Base-by-base conservation (phyloP, 1,140 invertebrate genomes). In the Scaptomyza graminum region DNA sequence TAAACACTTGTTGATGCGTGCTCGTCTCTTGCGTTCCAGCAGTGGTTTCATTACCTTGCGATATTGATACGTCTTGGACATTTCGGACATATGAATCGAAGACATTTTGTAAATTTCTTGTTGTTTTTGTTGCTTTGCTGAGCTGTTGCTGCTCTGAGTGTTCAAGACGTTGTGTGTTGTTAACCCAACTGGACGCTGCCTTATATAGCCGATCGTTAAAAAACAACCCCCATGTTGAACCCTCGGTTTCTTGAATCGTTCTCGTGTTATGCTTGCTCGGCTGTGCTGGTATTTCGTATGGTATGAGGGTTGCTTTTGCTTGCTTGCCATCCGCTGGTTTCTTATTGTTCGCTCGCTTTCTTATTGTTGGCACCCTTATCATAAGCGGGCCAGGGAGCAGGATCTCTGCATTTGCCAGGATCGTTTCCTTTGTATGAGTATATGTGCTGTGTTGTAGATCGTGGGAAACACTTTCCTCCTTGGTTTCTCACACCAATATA, bases 31-130 rank as follows among this genome's bases (percentile, higher is more conserved):
- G 81, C 98, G 95, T 93, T 99, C 98, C 91, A 99, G 94, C 95
- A 99, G 96, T 74, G 98, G 98, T 92, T 99, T 99, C 96, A 97
- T 97, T 80, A 97, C 96, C 94, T 97, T 97, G 92, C 96, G 94
- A 93, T 97, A 97, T 90, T 97, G 96, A 92, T 97, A 97, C 79
- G 97, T 97, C 91, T 96, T 94, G 69, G 96, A 97, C 90, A 91
- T 91, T 74, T 91, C 90, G 37, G 87, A 89, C 62, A 91, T 76
- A 90, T 91, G 87, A 47, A 79, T 60, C 51, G 90, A 85, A 55
- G 90, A 91, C 83, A 80, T 91, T 34, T 74, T 64, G 47, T 52
- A 22, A 22, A 41, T 5, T 41, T 41, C 11, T 41, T 22, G 1
- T 22, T 22, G 1, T 37, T 37, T 9, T 54, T 28, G 56, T 43